These are phyloP conservation scores for Panagrolaimus sp. DNA, from an alignment of 1,140 invertebrate genomes.

Conservation along the genomic window DNA sequence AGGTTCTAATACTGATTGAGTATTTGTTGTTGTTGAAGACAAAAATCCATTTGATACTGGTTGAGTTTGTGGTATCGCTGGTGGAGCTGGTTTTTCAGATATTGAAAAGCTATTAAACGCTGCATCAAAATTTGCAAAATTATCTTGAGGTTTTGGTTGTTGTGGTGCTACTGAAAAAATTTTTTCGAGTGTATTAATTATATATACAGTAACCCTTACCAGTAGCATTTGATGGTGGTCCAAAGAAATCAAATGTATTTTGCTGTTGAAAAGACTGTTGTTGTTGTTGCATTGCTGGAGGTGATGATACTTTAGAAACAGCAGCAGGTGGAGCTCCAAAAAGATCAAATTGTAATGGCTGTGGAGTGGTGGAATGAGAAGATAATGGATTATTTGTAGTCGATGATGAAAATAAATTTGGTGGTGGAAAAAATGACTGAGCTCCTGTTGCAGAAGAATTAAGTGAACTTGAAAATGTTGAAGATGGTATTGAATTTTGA, in stretches of 20 bases:
- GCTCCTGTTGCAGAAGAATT: neutral
- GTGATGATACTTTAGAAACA: too few relatives aligned
- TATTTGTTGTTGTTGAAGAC: neutral
- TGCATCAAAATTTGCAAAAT: slow-evolving; percentile 10
- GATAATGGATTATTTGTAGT: neutral
- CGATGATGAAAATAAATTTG: neutral
- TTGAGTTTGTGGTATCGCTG: too few relatives aligned
- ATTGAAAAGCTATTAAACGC: neutral
- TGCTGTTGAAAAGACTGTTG: too few relatives aligned
- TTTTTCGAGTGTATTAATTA: too few relatives aligned
- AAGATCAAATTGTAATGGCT: neutral
- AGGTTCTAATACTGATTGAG: neutral
- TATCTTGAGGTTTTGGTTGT: neutral
- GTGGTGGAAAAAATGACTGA: too few relatives aligned
- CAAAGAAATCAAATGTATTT: too few relatives aligned
- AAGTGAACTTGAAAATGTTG: neutral
- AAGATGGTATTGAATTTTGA: too few relatives aligned
- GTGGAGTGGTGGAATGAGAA: neutral
- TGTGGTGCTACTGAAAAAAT: neutral
- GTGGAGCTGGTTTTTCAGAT: neutral
- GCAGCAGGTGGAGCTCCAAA: too few relatives aligned
- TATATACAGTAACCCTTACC: too few relatives aligned
- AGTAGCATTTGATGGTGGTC: too few relatives aligned
- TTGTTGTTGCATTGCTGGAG: too few relatives aligned
- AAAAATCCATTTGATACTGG: too few relatives aligned